Conservation (phyloP, 2,888 invertebrate species). For the Stictocephala bisonia region DNA sequence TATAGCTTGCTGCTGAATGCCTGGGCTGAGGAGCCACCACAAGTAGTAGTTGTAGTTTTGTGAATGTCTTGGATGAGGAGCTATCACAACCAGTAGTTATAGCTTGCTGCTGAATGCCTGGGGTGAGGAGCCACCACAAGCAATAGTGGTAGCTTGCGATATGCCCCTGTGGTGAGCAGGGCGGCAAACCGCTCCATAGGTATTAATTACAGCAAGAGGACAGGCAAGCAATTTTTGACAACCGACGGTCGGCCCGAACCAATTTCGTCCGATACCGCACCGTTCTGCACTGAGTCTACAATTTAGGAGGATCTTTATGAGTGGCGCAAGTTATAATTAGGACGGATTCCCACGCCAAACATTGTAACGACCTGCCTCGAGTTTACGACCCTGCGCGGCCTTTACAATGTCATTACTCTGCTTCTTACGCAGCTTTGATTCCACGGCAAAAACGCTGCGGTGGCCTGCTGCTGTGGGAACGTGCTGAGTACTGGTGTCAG, state of each 20-base stretch:
- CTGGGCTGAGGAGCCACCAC: too few relatives aligned
- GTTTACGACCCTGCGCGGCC: slow-evolving; percentile 17
- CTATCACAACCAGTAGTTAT: too few relatives aligned
- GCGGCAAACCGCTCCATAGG: too few relatives aligned
- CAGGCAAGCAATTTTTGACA: slow-evolving; percentile 35
- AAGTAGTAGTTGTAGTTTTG: too few relatives aligned
- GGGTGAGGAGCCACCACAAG: too few relatives aligned
- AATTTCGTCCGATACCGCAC: slow-evolving; percentile 40
- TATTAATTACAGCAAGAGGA: slow-evolving; percentile 31
- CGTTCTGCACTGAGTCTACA: slow-evolving; percentile 42
- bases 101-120: too few relatives aligned
- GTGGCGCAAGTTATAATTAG: slow-evolving; percentile 35
- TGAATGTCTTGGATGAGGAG: too few relatives aligned
- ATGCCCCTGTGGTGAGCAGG: too few relatives aligned
- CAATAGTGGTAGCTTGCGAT: not conserved
- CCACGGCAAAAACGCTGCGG: not conserved
- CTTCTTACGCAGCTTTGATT: slow-evolving; percentile 42
- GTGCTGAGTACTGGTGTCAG: too few relatives aligned
- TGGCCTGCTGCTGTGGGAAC: not conserved
- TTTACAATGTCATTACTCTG: slow-evolving; percentile 42
- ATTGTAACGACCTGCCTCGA: slow-evolving; percentile 33
- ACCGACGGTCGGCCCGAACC: slow-evolving; percentile 15
- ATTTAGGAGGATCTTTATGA: slow-evolving; percentile 42
- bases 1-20: too few relatives aligned
- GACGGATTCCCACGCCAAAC: slow-evolving; percentile 29